Evolutionary conservation across 2,797 vertebrate genomes (phyloP), one percentile per base, ranked within the genome.

Genomic region (Epinephelus coioides): DNA sequence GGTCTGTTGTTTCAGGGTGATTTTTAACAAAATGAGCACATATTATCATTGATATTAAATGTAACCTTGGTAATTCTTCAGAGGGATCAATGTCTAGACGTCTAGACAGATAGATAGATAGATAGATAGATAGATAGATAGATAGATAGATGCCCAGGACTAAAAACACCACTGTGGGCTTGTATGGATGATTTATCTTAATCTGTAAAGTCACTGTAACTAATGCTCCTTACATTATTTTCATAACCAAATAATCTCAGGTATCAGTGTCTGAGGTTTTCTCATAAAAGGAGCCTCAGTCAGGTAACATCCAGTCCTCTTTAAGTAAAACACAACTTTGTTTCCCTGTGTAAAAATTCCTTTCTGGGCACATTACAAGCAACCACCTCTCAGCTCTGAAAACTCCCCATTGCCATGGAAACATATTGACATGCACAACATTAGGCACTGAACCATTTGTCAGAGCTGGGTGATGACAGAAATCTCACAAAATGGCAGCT

Each of bases 341-440:
- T 62, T 43, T 76, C 11, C 8, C 17, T 54, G 19, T 73, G 46
- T 18, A 11, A 84, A 3, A 18, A 59, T 66, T 51, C 15, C 23
- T 55, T 73, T 76, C 55, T 53, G 69, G 68, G 61, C 72, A 61
- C 59, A 55, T 64, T 61, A 25, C 7, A 50, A 67, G 25, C 25
- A 47, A 23, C 51, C 59, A 2, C 55, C 73, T 70, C 76, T 47
- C 14, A 25, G 67, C 86, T 78, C 77, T 50, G 25, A 67, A 80
- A 79, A 51, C 50, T 51, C 60, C 51, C 57, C 11, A 90, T 85
- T 56, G 69, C 78, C 83, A 88, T 89, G 86, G 86, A 85, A 90
- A 90, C 86, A 76, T 86, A 80, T 82, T 84, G 77, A 86, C 67
- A 85, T 81, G 74, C 57, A 80, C 61, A 15, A 61, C 59, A 88